These are phyloP conservation scores for Sinonovacula constricta DNA, from an alignment of 1,140 invertebrate genomes.

Conservation along the genomic window DNA sequence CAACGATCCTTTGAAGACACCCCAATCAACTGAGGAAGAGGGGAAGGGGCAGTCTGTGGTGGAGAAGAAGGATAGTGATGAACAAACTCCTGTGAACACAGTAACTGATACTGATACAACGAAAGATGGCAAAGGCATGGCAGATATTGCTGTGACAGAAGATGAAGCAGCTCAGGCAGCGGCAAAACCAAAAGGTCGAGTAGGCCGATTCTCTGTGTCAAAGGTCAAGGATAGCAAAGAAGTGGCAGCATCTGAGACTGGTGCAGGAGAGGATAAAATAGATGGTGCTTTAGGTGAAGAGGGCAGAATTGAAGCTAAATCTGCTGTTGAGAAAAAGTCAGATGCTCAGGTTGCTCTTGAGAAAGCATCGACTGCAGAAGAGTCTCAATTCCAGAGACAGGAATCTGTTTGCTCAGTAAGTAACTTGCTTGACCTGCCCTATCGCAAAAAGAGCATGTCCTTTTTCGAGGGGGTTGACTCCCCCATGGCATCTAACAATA, in stretches of 20 bases:
- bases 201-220: neutral
- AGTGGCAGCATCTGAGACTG: neutral
- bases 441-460: slow-evolving; percentile 51
- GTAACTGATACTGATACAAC: neutral
- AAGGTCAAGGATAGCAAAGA: neutral
- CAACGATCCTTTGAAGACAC: slow-evolving; percentile 57
- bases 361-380: too few relatives aligned
- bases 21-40: neutral
- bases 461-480: slow-evolving; percentile 47
- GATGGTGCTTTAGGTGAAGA: neutral
- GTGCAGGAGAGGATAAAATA: neutral
- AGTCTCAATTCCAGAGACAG: too few relatives aligned
- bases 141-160: neutral
- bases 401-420: slow-evolving; percentile 27
- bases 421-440: slow-evolving; percentile 51
- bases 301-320: neutral
- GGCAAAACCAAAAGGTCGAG: too few relatives aligned
- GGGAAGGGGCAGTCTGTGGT: neutral
- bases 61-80: neutral
- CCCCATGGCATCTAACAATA: slow-evolving; percentile 40
- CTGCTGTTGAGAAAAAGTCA: neutral
- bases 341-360: neutral
- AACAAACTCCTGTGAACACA: too few relatives aligned
- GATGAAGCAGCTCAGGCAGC: neutral
- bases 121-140: neutral